A percentile compares a stretch with the other conserved stretches of the same genome.
Evolutionary conservation across 2,797 vertebrate genomes (phyloP).

Genomic region (Lutjanus argentimaculatus): DNA sequence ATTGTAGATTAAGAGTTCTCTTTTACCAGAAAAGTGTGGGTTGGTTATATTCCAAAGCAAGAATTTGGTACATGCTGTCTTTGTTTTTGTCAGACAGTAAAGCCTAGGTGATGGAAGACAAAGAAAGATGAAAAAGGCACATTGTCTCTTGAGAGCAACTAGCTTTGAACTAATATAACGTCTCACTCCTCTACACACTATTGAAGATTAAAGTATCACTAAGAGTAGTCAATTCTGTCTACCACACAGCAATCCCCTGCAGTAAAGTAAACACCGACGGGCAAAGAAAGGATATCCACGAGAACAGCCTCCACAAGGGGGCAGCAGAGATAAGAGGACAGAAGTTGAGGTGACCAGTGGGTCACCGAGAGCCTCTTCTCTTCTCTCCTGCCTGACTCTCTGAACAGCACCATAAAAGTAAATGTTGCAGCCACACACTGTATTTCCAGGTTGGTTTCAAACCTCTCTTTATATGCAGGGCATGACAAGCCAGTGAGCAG

Average conservation of each 20-base stretch:
- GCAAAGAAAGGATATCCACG: slow-evolving; percentile 5
- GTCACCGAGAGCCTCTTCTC: slow-evolving; percentile 54
- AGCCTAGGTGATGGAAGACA: background rate
- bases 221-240: slow-evolving; percentile 9
- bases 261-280: background rate
- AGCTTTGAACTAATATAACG: background rate
- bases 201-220: slow-evolving; percentile 12
- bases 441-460: slow-evolving; percentile 43
- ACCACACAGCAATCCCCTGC: background rate
- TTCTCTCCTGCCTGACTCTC: slow-evolving; percentile 33
- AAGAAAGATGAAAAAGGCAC: slow-evolving; percentile 7
- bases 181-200: background rate
- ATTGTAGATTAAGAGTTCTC: slow-evolving; percentile 35
- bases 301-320: slow-evolving; percentile 66
- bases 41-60: slow-evolving; percentile 35
- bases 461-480: slow-evolving; percentile 80
- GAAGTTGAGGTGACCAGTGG: slow-evolving; percentile 52
- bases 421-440: slow-evolving; percentile 52
- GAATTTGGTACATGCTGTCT: slow-evolving; percentile 22
- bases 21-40: slow-evolving; percentile 24
- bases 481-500: slow-evolving; percentile 89
- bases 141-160: slow-evolving; percentile 16
- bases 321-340: slow-evolving; percentile 73
- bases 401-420: slow-evolving; percentile 66
- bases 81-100: slow-evolving; percentile 38